These are phyloP conservation scores for Ernsta delagoae DNA, from an alignment of 2,888 invertebrate genomes.

Conservation along the genomic window DNA sequence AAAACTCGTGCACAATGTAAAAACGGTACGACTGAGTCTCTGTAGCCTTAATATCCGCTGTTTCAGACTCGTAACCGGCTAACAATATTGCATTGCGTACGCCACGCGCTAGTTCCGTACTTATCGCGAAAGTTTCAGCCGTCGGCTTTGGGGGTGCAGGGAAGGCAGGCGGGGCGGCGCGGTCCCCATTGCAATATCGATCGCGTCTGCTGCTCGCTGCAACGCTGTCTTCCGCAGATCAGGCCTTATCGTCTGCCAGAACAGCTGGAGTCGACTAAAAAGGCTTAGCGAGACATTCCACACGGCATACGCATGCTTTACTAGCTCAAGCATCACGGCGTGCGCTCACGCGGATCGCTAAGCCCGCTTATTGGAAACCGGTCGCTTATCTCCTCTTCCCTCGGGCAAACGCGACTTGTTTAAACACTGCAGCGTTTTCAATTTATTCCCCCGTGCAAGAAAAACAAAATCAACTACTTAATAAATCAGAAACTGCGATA, in stretches of 20 bases:
- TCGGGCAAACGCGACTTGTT: conserved; percentile 29
- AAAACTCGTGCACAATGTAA: conserved; percentile 73
- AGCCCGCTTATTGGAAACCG: conserved; percentile 68
- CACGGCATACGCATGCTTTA: conserved; percentile 59
- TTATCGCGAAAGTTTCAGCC: conserved; percentile 84
- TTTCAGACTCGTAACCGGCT: conserved; percentile 82
- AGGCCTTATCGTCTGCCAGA: conserved; percentile 79
- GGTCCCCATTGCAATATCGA: conserved; percentile 76
- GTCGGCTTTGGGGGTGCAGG: conserved; percentile 48
- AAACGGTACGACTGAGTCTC: conserved; percentile 70
- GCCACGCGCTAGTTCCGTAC: conserved; percentile 83
- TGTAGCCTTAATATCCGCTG: conserved; percentile 83
- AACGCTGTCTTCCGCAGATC: conserved; percentile 83
- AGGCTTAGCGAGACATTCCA: conserved; percentile 66
- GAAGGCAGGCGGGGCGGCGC: conserved; percentile 47
- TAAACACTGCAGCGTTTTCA: conserved; percentile 21
- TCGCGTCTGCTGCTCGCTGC: conserved; percentile 81
- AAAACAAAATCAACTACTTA: conserved; percentile 29
- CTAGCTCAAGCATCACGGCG: conserved; percentile 45
- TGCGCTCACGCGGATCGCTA: conserved; percentile 59
- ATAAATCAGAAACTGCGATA: conserved; percentile 28
- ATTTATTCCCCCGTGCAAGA: conserved; percentile 24
- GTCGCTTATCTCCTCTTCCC: conserved; percentile 53
- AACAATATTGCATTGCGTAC: conserved; percentile 85
- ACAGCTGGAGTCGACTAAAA: conserved; percentile 64